A percentile compares a stretch with the other conserved stretches of the same genome.
Evolutionary conservation across 2,888 invertebrate species (phyloP).

Genomic region (Tridacna crocea): DNA sequence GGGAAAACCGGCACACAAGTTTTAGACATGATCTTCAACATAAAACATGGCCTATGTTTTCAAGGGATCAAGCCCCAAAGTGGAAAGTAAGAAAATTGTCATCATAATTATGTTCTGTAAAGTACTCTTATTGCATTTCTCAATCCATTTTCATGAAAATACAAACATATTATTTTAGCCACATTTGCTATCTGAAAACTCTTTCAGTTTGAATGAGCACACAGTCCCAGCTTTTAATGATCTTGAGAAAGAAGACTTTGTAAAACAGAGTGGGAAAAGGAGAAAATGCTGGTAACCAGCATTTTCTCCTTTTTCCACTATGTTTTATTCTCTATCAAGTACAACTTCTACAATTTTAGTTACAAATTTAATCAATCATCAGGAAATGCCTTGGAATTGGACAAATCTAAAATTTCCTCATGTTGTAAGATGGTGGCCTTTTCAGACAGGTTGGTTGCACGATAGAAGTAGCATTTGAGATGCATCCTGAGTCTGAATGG

Average conservation of each 20-base stretch:
- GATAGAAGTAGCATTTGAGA: too few species aligned
- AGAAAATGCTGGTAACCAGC: neutral
- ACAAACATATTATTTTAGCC: neutral
- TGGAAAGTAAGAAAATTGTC: conserved; percentile 52
- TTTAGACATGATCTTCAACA: conserved; percentile 82
- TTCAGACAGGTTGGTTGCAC: too few species aligned
- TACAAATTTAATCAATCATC: too few species aligned
- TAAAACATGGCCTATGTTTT: conserved; percentile 82
- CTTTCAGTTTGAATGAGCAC: too few species aligned
- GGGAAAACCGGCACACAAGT: conserved; percentile 83
- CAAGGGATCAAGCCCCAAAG: conserved; percentile 81
- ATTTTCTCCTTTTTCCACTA: neutral
- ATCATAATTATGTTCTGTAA: neutral
- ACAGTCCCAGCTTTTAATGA: too few species aligned
- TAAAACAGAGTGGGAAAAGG: neutral
- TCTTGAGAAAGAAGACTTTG: too few species aligned
- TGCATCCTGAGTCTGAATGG: too few species aligned
- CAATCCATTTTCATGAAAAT: neutral
- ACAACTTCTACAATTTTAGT: too few species aligned
- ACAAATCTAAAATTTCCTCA: too few species aligned
- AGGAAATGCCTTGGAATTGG: too few species aligned
- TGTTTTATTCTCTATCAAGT: neutral
- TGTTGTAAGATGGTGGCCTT: too few species aligned
- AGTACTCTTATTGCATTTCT: neutral
- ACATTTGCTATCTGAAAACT: too few species aligned